Evolutionary conservation across 2,113 vertebrate genomes (phyloP).

Genomic region (Prionailurus viverrinus): DNA sequence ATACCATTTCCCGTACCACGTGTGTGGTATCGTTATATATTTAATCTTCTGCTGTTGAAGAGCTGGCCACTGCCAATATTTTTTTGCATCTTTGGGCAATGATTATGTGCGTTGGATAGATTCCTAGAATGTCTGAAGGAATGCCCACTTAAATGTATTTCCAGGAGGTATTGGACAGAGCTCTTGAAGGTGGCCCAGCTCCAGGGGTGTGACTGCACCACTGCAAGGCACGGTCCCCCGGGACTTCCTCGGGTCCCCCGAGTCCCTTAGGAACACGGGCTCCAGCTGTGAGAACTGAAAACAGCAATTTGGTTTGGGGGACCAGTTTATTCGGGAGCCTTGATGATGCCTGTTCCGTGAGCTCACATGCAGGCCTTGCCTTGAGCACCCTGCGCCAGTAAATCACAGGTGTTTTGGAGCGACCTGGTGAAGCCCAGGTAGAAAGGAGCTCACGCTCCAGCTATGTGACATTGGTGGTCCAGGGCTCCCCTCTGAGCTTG

Average conservation of each 20-base stretch:
- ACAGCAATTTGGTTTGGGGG: neutral
- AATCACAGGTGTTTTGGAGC: neutral
- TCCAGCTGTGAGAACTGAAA: neutral
- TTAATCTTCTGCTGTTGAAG: neutral
- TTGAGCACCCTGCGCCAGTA: neutral
- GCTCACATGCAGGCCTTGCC: neutral
- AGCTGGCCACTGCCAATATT: neutral
- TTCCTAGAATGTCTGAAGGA: neutral
- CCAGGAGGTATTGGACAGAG: neutral
- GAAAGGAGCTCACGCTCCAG: neutral
- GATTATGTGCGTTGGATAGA: neutral
- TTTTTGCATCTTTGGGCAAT: neutral
- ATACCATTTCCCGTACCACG: fast-evolving
- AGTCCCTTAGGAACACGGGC: too few species aligned
- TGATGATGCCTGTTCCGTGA: neutral
- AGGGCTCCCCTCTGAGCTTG: neutral
- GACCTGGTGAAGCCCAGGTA: neutral
- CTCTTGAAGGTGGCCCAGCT: neutral
- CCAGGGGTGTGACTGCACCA: neutral
- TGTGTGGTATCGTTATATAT: neutral
- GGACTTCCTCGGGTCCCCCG: too few species aligned
- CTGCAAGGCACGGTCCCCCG: too few species aligned
- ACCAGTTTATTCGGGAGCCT: neutral
- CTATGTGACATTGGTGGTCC: fast-evolving
- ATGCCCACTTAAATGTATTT: neutral